Percentiles rank a stretch among this genome's conserved stretches.
Evolutionary conservation across 1,140 invertebrate species (phyloP).

Genomic region (Drosophila ambigua): DNA sequence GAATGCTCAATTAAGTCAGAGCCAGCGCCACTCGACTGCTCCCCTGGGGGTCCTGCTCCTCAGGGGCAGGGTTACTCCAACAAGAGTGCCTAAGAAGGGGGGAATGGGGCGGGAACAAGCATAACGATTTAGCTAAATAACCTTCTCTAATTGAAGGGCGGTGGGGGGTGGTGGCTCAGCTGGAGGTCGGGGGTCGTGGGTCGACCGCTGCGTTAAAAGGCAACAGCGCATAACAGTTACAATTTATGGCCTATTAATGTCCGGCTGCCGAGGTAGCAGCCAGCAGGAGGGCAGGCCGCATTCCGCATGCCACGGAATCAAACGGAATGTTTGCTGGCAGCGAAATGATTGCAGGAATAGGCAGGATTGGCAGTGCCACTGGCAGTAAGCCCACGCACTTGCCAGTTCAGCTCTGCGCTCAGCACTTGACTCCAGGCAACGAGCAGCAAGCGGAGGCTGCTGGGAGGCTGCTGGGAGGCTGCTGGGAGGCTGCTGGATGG

Average conservation of each 20-base stretch:
- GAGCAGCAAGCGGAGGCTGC: slow-evolving; percentile 12
- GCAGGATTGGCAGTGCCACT: too few relatives aligned
- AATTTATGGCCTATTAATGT: slow-evolving; percentile 82
- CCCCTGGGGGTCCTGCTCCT: slow-evolving; percentile 30
- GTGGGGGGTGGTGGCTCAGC: slow-evolving; percentile 30
- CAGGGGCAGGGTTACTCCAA: slow-evolving; percentile 26
- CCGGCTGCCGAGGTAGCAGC: slow-evolving; percentile 52
- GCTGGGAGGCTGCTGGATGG: not conserved
- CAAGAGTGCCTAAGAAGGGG: slow-evolving; percentile 12
- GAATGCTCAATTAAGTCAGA: slow-evolving; percentile 69
- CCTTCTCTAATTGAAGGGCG: slow-evolving; percentile 78
- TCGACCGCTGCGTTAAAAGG: slow-evolving; percentile 75
- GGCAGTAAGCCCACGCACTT: too few relatives aligned
- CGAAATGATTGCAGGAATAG: too few relatives aligned
- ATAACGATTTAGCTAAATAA: slow-evolving; percentile 80
- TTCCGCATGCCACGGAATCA: not conserved
- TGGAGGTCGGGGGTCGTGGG: slow-evolving; percentile 40
- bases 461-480: not conserved
- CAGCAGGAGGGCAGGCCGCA: slow-evolving; percentile 41
- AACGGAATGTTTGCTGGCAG: slow-evolving; percentile 35
- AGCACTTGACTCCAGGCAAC: not conserved
- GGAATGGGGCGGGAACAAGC: slow-evolving; percentile 52
- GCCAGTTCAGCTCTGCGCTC: too few relatives aligned
- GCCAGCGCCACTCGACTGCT: slow-evolving; percentile 31
- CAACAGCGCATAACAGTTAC: slow-evolving; percentile 80